Evolutionary conservation across 2,797 vertebrate species (phyloP), one percentile per base, ranked within the genome.

Genomic region (Coilia nasus): DNA sequence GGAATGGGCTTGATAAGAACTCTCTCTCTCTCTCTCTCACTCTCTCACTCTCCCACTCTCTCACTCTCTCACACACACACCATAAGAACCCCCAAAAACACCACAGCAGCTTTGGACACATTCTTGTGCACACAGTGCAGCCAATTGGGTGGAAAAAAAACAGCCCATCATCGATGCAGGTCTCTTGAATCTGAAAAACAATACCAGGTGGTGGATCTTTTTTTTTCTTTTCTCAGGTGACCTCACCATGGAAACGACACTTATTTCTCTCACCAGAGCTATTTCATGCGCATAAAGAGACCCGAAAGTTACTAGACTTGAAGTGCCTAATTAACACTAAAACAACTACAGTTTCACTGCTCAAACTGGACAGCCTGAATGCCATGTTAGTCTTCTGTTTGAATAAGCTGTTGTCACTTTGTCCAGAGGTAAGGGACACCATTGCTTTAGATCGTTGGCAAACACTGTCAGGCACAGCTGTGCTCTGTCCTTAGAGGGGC

Each of bases 381-480:
- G 28, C 71, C 17, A 21, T 44, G 31, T 21, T 78, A 44, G 35
- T 41, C 7, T 14, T 71, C 25, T 78, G 71, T 78, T 78, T 78
- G 35, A 44, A 78, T 31, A 44, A 31, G 31, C 35, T 44, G 35
- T 44, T 78, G 71, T 44, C 71, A 21, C 71, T 78, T 44, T 78
- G 71, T 17, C 44, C 71, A 7, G 35, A 78, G 71, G 17, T 44
- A 78, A 44, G 21, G 71, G 35, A 78, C 71, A 44, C 31, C 19
- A 21, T 78, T 78, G 35, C 71, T 87, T 85, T 80, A 78, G 81
- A 83, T 82, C 35, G 21, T 59, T 64, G 21, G 84, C 82, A 83
- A 82, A 85, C 71, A 54, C 44, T 56, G 86, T 71, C 56, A 59
- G 21, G 59, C 64, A 82, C 81, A 83, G n/a, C 82, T 60, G 25